phyloP scores from a whole-genome alignment of 2,888 invertebrate genomes.

The Melieria crassipennis region DNA sequence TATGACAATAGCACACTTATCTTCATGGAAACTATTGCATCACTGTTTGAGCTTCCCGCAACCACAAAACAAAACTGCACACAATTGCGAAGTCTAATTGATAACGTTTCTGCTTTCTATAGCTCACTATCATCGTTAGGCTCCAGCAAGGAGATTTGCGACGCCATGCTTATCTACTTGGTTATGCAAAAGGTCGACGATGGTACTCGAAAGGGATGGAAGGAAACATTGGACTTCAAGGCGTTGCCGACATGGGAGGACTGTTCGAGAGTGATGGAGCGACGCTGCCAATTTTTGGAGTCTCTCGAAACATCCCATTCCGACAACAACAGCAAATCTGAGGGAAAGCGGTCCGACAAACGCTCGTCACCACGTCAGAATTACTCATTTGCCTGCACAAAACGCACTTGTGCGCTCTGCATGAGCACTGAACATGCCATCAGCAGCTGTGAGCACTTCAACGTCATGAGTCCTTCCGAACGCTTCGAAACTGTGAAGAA shows the following conservation, averaged over 20 bases:
- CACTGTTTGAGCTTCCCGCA: too few relatives aligned
- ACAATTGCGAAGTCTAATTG: too few relatives aligned
- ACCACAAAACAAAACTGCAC: too few relatives aligned
- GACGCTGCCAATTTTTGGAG: slow-evolving; percentile 31
- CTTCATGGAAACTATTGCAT: too few relatives aligned
- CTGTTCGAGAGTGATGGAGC: slow-evolving; percentile 26
- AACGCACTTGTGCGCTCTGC: slow-evolving; percentile 7
- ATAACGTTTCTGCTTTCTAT: too few relatives aligned
- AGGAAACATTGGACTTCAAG: slow-evolving; percentile 33
- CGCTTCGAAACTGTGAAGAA: background rate
- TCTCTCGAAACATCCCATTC: background rate
- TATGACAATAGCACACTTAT: too few relatives aligned
- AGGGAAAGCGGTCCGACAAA: background rate
- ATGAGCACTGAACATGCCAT: slow-evolving; percentile 10
- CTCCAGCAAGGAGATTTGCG: too few relatives aligned
- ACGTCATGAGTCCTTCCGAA: background rate
- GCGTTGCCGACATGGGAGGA: slow-evolving; percentile 35
- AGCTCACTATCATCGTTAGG: too few relatives aligned
- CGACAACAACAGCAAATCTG: background rate
- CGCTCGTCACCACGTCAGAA: background rate
- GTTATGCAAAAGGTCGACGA: slow-evolving; percentile 33
- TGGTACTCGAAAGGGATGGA: slow-evolving; percentile 33
- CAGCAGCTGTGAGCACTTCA: background rate
- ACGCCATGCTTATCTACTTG: background rate
- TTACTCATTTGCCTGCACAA: slow-evolving; percentile 9